Conservation (phyloP, 23 tunicate genomes). For the Clavelina lepadiformis region DNA sequence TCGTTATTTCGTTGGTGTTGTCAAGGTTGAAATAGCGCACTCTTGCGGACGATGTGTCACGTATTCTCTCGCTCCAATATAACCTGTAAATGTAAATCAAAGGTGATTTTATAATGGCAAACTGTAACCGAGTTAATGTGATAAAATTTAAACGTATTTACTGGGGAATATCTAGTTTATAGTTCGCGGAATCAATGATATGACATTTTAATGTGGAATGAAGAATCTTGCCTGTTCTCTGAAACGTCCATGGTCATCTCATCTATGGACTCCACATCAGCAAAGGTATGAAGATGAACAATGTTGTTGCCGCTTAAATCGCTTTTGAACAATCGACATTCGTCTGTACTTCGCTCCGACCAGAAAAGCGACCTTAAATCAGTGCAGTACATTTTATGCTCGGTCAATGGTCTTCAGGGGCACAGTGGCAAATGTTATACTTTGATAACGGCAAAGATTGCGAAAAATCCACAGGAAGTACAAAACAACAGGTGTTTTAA, state of each 20-base stretch:
- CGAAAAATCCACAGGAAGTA: neutral
- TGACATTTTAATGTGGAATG: neutral
- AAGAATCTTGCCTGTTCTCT: constrained; percentile 21
- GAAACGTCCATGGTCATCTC: constrained; percentile 26
- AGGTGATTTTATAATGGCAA: neutral
- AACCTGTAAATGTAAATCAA: constrained; percentile 12
- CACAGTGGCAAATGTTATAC: neutral
- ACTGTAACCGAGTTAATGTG: neutral
- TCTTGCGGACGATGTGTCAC: neutral
- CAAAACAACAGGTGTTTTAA: neutral
- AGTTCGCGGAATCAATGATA: too few relatives aligned
- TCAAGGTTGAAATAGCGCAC: neutral
- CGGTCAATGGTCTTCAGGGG: too few relatives aligned
- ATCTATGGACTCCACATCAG: constrained; percentile 14
- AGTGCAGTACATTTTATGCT: too few relatives aligned
- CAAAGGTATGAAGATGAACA: constrained; percentile 28
- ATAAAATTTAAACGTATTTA: too few relatives aligned
- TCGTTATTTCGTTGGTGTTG: neutral
- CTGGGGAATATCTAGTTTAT: too few relatives aligned
- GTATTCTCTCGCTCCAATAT: constrained; percentile 42
- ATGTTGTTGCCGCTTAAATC: constrained; percentile 33
- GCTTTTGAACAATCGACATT: constrained; percentile 24
- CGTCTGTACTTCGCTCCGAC: constrained; percentile 22
- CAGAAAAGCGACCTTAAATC: constrained; percentile 30
- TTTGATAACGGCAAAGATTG: neutral